Percentiles rank a stretch among this genome's conserved stretches.
Conservation (phyloP, 2,113 vertebrate genomes). For the Lethenteron reissneri region DNA sequence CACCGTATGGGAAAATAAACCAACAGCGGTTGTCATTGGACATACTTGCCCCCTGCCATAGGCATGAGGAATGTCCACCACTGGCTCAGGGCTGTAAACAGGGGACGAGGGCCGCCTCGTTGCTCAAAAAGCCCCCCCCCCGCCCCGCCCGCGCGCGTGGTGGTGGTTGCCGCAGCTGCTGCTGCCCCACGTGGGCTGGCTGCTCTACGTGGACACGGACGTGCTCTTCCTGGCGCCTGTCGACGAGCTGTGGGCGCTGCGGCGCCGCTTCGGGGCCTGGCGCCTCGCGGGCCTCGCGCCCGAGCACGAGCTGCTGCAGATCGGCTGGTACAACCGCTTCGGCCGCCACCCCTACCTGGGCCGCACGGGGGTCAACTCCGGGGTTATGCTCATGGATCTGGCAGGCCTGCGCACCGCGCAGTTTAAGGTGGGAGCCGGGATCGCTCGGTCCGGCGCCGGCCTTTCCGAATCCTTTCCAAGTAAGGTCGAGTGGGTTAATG, state of each 20-base stretch:
- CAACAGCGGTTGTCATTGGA: no score
- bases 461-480: no score
- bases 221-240: slow-evolving; percentile 65
- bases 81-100: no score
- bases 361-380: slow-evolving; percentile 63
- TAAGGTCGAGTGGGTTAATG: no score
- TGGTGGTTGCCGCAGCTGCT: slow-evolving; percentile 36
- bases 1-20: no score
- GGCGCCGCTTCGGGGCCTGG: slow-evolving; percentile 45
- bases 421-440: no score
- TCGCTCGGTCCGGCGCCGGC: no score
- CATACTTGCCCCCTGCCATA: no score
- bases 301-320: slow-evolving; percentile 70
- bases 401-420: slow-evolving; percentile 63
- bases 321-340: slow-evolving; percentile 78
- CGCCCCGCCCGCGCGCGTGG: neutral
- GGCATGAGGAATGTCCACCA: no score
- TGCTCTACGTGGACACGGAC: slow-evolving; percentile 71
- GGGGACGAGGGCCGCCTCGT: no score
- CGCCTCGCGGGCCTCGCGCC: slow-evolving; percentile 75
- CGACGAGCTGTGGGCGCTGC: slow-evolving; percentile 55
- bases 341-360: slow-evolving; percentile 70
- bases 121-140: neutral
- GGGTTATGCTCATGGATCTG: slow-evolving; percentile 91
- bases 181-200: slow-evolving; percentile 50